A percentile compares a stretch with the other conserved stretches of the same genome.
phyloP scores from a whole-genome alignment of 1,140 invertebrate species.

The Drosophila pruinosa region DNA sequence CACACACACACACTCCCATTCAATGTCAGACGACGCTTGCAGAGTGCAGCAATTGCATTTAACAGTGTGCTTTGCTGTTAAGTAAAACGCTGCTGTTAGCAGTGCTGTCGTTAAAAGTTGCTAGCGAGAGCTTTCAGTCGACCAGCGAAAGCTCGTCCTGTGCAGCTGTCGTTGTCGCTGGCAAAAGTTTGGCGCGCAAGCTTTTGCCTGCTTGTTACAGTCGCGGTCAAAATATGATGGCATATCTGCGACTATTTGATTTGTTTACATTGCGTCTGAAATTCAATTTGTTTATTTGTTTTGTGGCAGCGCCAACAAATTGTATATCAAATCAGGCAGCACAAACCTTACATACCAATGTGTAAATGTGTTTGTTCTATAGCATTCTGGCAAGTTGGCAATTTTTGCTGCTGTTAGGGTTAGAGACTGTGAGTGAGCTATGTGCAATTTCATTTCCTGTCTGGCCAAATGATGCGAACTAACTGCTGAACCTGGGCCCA shows the following conservation, averaged over 20 bases:
- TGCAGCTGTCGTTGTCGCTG: not conserved
- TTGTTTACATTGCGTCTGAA: constrained; percentile 33
- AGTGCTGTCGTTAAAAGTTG: constrained; percentile 7
- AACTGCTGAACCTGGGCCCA: not conserved
- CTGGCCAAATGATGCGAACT: constrained; percentile 39
- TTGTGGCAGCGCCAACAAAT: constrained; percentile 14
- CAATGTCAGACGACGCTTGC: no score
- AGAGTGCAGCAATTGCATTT: constrained; percentile 9
- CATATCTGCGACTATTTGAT: constrained; percentile 9
- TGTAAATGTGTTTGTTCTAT: not conserved
- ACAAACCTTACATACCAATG: not conserved
- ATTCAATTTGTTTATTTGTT: constrained; percentile 43
- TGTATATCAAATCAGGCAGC: constrained; percentile 17
- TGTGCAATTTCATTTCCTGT: constrained; percentile 64
- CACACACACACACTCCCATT: not conserved
- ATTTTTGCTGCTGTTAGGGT: not conserved
- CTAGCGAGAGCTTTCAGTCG: constrained; percentile 1
- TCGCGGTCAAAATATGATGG: constrained; percentile 16
- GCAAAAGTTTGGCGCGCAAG: constrained; percentile 5
- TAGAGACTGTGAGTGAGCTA: not conserved
- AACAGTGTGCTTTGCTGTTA: constrained; percentile 14
- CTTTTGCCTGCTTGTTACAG: constrained; percentile 24
- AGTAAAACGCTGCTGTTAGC: constrained; percentile 11
- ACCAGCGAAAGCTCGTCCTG: constrained; percentile 27
- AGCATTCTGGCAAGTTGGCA: constrained; percentile 28